Conservation (phyloP, 2,888 invertebrate genomes). For the Trissolcus japonicus region DNA sequence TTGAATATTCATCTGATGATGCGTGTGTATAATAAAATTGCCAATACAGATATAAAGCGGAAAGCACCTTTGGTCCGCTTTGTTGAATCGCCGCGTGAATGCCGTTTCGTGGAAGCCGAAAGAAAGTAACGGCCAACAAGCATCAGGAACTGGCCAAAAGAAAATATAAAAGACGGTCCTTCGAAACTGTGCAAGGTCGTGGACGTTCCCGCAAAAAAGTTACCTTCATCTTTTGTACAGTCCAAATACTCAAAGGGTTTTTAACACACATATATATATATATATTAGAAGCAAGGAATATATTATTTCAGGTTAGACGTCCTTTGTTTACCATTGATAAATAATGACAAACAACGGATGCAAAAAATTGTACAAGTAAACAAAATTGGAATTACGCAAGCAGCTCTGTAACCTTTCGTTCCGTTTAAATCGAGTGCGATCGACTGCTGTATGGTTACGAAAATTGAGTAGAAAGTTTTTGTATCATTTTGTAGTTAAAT, state of each 20-base stretch:
- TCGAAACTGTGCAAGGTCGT: constrained; percentile 52
- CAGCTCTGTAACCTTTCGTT: constrained; percentile 35
- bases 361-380: constrained; percentile 22
- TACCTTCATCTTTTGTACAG: background rate
- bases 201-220: constrained; percentile 14
- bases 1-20: constrained; percentile 1
- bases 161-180: constrained; percentile 28
- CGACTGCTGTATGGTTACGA: constrained; percentile 34
- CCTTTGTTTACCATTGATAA: background rate
- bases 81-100: constrained; percentile 43
- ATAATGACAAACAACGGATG: background rate
- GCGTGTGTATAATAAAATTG: constrained; percentile 16
- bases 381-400: constrained; percentile 41
- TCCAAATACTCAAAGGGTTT: constrained; percentile 1
- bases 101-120: constrained; percentile 54
- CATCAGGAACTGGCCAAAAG: constrained; percentile 46
- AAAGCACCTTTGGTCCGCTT: constrained; percentile 13
- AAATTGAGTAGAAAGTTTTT: constrained; percentile 36
- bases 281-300: too few relatives aligned
- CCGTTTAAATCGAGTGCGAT: constrained; percentile 16
- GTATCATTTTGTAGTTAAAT: too few relatives aligned
- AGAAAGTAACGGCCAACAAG: constrained; percentile 51
- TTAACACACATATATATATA: background rate
- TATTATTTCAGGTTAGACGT: too few relatives aligned
- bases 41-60: constrained; percentile 14